phyloP scores from a whole-genome alignment of 2,113 vertebrate species.

The Alligator mississippiensis region DNA sequence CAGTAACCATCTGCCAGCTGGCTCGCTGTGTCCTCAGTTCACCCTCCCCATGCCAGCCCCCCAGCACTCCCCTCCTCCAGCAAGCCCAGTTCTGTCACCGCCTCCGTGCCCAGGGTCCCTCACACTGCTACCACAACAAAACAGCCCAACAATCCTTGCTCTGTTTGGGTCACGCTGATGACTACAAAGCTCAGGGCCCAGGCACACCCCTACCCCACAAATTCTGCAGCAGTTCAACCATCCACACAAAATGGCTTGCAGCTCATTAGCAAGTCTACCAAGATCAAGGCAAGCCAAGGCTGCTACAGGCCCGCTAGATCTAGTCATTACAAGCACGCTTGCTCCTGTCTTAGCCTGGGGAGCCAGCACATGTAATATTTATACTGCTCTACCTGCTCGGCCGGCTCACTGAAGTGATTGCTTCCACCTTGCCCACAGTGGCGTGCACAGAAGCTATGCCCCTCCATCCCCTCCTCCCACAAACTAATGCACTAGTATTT shows the following conservation, averaged over 20 bases:
- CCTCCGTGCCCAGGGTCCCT: accelerated
- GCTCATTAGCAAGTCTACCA: accelerated
- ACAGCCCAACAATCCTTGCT: not conserved
- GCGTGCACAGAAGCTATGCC: not conserved
- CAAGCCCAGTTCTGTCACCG: not conserved
- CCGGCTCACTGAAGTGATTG: not conserved
- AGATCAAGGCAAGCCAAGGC: not conserved
- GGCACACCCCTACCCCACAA: accelerated
- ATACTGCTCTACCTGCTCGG: not conserved
- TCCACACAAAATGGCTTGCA: accelerated
- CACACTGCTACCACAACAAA: not conserved
- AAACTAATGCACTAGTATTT: too few species aligned
- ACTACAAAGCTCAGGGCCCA: not conserved
- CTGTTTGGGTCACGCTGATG: not conserved
- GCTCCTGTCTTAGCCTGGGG: not conserved
- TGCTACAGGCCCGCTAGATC: too few species aligned
- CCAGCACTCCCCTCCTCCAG: not conserved
- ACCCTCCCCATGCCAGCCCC: not conserved
- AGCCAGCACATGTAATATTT: not conserved
- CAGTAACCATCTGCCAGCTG: not conserved
- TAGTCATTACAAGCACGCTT: not conserved
- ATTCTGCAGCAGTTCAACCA: not conserved
- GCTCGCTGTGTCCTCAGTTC: not conserved
- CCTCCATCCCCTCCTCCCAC: not conserved
- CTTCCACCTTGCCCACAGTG: not conserved